Base-by-base conservation (phyloP, 2,113 vertebrate species). In the Tupaia chinensis region DNA sequence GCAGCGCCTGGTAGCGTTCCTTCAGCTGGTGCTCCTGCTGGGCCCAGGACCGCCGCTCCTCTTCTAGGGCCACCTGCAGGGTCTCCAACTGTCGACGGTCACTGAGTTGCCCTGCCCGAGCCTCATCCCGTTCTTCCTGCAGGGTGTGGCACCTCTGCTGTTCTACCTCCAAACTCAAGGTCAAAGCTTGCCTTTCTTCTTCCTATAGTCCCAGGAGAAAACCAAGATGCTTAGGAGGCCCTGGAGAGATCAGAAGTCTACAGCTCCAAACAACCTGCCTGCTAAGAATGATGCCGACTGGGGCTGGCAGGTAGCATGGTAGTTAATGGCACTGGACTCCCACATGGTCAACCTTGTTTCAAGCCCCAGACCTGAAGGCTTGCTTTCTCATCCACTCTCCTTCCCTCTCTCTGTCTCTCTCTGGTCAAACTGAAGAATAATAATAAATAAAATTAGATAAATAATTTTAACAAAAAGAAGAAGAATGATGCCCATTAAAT, bases 21-120 rank as follows among this genome's bases (percentile, higher is more conserved):
- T 98, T 97, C 53, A 98, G 97, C 85, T 98, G 96, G 56, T 69
- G 94, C 74, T 98, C 98, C 34, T 97, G 97, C 77, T 96, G 93
- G 82, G 84, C 88, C 97, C 98, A 94, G 12, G 73, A 58, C 65
- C 94, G 97, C 17, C 92, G 96, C 70, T 98, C 97, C 65, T 98
- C 96, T 34, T 98, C 95, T 34, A 99, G 83, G 17, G 95, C 89
- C n/a, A 90, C 82, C 34, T 92, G 95, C 72, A 98, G 96, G 0
- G 86, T 54, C 65, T 98, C 98, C 74, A 97, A 78, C 77, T 98
- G 97, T 7, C 83, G 89, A 8, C 13, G 96, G 32, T 98, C 96
- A 73, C 93, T 93, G 87, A 95, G 92, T 29, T 96, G 97, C 53
- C 53, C 82, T 20, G 80, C 94, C 58, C 89, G 93, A 2, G 97